Percentiles rank a stretch among this genome's conserved stretches.
These are phyloP conservation scores for Chromoteleia sp. DNA, from an alignment of 2,888 invertebrate species.

Conservation along the genomic window DNA sequence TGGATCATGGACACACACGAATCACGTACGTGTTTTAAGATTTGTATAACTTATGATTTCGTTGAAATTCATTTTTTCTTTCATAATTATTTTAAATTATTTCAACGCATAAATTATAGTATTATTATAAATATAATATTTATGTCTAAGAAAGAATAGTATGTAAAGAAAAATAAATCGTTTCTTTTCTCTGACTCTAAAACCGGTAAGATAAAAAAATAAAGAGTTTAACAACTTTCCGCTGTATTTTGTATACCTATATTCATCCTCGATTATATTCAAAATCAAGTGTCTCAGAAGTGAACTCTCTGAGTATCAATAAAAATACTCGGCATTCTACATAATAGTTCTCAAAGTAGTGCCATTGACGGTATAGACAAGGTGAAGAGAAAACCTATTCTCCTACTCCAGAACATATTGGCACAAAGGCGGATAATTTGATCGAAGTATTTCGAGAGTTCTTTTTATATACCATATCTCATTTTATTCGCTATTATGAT, in stretches of 20 bases:
- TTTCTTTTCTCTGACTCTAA: too few species aligned
- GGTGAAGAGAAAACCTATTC: slow-evolving; percentile 7
- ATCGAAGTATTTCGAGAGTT: neutral
- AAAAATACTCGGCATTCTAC: slow-evolving; percentile 5
- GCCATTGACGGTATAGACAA: slow-evolving; percentile 2
- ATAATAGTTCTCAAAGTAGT: slow-evolving; percentile 1
- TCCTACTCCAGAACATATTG: neutral
- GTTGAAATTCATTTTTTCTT: too few species aligned
- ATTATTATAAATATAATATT: too few species aligned
- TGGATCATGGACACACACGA: too few species aligned
- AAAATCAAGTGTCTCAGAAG: neutral
- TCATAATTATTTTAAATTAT: too few species aligned
- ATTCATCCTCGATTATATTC: neutral
- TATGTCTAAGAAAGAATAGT: too few species aligned
- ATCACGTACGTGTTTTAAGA: too few species aligned
- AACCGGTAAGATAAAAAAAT: too few species aligned
- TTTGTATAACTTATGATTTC: too few species aligned
- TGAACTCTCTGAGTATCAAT: neutral
- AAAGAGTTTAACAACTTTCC: too few species aligned
- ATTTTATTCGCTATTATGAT: slow-evolving; percentile 12
- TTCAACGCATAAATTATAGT: too few species aligned
- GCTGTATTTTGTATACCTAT: neutral
- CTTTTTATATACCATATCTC: neutral
- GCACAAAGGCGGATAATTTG: slow-evolving; percentile 13
- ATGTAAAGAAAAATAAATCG: too few species aligned